A percentile compares a stretch with the other conserved stretches of the same genome.
These are phyloP conservation scores for Drosophila truncata DNA, from an alignment of 1,140 invertebrate genomes.

Conservation along the genomic window DNA sequence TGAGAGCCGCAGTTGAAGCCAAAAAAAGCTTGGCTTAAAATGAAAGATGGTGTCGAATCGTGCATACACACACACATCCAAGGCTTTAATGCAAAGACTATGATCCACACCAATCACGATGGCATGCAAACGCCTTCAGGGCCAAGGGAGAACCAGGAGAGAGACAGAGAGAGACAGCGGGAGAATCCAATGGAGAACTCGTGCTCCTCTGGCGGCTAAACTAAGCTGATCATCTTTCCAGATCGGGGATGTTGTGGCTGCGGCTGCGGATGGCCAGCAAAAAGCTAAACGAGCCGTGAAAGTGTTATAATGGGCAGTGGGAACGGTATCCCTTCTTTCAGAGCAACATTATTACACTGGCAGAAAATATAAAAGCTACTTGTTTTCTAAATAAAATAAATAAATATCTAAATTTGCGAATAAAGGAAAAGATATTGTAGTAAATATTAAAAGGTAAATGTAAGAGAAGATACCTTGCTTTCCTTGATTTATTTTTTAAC, in stretches of 20 bases:
- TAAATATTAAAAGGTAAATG: too few relatives aligned
- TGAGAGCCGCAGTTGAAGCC: constrained; percentile 20
- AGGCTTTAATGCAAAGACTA: constrained; percentile 14
- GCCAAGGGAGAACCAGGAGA: constrained; percentile 28
- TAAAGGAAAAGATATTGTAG: too few relatives aligned
- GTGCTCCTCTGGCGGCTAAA: constrained; percentile 57
- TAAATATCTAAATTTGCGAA: neutral
- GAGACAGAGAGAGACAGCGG: neutral
- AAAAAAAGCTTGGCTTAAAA: constrained; percentile 40
- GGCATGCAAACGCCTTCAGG: constrained; percentile 75
- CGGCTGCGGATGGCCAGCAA: constrained; percentile 48
- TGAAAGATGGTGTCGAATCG: constrained; percentile 83
- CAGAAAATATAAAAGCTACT: neutral
- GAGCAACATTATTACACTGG: constrained; percentile 36
- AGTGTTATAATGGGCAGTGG: constrained; percentile 78
- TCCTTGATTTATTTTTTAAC: too few relatives aligned
- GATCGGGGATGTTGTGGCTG: constrained; percentile 32
- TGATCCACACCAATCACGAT: constrained; percentile 75
- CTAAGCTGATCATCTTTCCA: constrained; percentile 51
- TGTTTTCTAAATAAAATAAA: neutral
- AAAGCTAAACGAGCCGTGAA: constrained; percentile 77
- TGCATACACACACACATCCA: constrained; percentile 48
- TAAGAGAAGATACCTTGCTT: too few relatives aligned
- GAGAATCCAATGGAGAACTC: constrained; percentile 53
- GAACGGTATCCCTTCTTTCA: constrained; percentile 28